Evolutionary conservation across 2,888 invertebrate genomes (phyloP).

Genomic region (Eupithecia subfuscata): DNA sequence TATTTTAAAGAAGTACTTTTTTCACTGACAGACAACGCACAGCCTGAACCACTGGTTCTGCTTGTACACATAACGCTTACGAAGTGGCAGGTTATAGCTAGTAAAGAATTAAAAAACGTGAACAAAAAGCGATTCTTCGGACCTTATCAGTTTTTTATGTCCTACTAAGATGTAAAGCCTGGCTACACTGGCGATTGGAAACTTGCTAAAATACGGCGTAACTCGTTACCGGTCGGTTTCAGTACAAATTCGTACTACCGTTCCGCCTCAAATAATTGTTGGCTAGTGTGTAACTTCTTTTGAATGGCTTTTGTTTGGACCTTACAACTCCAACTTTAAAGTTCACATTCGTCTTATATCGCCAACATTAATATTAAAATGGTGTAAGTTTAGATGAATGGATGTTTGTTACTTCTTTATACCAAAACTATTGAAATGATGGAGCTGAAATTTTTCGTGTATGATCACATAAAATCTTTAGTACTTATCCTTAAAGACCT

Average conservation of each 20-base stretch:
- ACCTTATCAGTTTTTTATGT: neutral
- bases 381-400: neutral
- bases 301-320: conserved; percentile 22
- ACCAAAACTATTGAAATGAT: neutral
- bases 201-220: conserved; percentile 79
- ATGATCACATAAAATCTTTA: neutral
- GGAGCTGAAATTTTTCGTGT: neutral
- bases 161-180: conserved; percentile 26
- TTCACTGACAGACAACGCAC: too few species aligned
- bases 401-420: neutral
- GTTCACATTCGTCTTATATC: neutral
- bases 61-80: too few species aligned
- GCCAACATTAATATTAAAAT: neutral
- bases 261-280: conserved; percentile 50
- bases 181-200: conserved; percentile 64
- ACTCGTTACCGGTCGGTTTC: conserved; percentile 80
- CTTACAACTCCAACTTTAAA: neutral
- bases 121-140: too few species aligned
- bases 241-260: conserved; percentile 72
- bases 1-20: too few species aligned
- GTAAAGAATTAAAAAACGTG: too few species aligned
- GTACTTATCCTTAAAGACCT: neutral
- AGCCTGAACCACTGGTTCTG: too few species aligned
- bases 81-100: too few species aligned
- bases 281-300: conserved; percentile 41